phyloP scores from a whole-genome alignment of 2,888 invertebrate genomes.

The Orchesellides sinensis region DNA sequence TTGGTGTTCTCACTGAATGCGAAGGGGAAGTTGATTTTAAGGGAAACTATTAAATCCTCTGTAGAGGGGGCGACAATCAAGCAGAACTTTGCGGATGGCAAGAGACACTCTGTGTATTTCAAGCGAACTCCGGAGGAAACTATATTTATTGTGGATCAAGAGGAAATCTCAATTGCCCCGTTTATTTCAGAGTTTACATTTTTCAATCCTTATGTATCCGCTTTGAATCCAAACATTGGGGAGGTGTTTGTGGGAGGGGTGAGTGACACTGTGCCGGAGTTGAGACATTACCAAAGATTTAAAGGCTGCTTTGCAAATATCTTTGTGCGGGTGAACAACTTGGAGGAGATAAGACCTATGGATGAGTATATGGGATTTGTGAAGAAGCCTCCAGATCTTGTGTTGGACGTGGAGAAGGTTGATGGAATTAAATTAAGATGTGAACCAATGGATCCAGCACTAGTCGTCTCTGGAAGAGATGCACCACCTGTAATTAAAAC shows the following conservation, averaged over 20 bases:
- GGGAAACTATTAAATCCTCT: conserved; percentile 89
- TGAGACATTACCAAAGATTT: conserved; percentile 90
- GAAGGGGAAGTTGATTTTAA: conserved; percentile 89
- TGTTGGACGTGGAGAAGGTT: conserved; percentile 91
- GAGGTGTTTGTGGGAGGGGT: conserved; percentile 93
- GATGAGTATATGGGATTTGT: conserved; percentile 96
- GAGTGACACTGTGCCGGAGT: conserved; percentile 86
- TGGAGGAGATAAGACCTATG: conserved; percentile 88
- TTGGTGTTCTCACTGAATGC: conserved; percentile 88
- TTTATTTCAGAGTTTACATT: conserved; percentile 29
- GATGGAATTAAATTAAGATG: conserved; percentile 90
- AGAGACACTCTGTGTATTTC: conserved; percentile 86
- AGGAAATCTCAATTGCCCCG: conserved; percentile 62
- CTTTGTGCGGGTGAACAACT: conserved; percentile 88
- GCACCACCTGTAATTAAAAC: too few species aligned
- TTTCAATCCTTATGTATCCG: background rate
- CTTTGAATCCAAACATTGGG: conserved; percentile 76
- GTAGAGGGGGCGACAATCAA: conserved; percentile 85
- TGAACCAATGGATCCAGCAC: conserved; percentile 20
- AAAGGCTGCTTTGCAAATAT: conserved; percentile 95
- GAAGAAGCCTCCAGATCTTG: conserved; percentile 86
- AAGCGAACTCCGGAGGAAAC: conserved; percentile 84
- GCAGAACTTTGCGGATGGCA: conserved; percentile 89
- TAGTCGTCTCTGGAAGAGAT: too few species aligned
- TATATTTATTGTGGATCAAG: conserved; percentile 78